Percentiles rank a stretch among this genome's conserved stretches.
Evolutionary conservation across 1,140 invertebrate genomes (phyloP).

Genomic region (Papilio polyxenes): DNA sequence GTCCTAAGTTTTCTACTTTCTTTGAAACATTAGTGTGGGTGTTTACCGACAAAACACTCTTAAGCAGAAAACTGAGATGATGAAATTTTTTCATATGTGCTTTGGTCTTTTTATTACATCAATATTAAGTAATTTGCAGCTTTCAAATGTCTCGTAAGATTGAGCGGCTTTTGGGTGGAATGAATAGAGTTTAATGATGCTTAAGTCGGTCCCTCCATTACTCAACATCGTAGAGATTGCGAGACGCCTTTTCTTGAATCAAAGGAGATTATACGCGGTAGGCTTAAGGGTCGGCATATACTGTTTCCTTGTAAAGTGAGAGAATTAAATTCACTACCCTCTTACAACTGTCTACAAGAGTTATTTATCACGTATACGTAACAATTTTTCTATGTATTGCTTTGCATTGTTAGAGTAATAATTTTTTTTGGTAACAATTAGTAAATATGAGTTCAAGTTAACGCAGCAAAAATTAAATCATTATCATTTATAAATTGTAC

Average conservation of each 20-base stretch:
- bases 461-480: not conserved
- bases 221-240: constrained; percentile 1
- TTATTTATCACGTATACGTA: too few species aligned
- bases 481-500: too few species aligned
- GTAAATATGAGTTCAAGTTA: too few species aligned
- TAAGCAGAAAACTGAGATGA: not conserved
- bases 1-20: too few species aligned
- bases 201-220: constrained; percentile 12
- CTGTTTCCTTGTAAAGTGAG: not conserved
- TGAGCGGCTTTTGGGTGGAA: not conserved
- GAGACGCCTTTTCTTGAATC: constrained; percentile 5
- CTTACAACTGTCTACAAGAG: not conserved
- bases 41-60: too few species aligned
- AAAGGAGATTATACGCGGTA: not conserved
- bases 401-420: too few species aligned
- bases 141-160: not conserved
- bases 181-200: constrained; percentile 5
- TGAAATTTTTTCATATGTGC: not conserved
- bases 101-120: not conserved
- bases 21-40: too few species aligned
- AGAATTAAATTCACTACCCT: not conserved
- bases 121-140: not conserved
- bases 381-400: too few species aligned
- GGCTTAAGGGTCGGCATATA: too few species aligned
- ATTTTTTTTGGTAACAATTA: too few species aligned